Percentiles rank a stretch among this genome's conserved stretches.
These are phyloP conservation scores for Antheraea pernyi DNA, from an alignment of 1,140 invertebrate genomes.

Conservation along the genomic window DNA sequence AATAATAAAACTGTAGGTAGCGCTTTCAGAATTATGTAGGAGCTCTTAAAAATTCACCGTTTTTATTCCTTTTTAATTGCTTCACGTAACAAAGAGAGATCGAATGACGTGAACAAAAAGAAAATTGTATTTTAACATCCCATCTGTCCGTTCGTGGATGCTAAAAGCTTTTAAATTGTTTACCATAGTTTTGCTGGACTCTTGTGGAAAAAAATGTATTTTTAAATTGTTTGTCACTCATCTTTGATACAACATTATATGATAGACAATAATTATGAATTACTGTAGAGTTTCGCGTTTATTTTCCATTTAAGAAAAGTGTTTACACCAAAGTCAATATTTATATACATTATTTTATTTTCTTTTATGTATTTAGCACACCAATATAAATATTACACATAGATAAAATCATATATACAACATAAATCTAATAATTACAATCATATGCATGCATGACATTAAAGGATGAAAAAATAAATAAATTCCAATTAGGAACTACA, in stretches of 20 bases:
- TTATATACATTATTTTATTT: too few species aligned
- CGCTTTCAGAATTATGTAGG: neutral
- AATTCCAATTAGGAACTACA: too few species aligned
- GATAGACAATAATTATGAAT: too few species aligned
- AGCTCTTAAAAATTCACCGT: conserved; percentile 28
- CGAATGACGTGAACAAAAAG: conserved; percentile 22
- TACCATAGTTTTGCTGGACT: neutral
- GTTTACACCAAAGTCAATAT: too few species aligned
- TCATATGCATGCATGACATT: too few species aligned
- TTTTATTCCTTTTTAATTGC: conserved; percentile 56
- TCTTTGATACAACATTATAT: neutral
- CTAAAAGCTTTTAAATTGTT: neutral
- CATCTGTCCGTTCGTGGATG: neutral
- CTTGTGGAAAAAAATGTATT: neutral
- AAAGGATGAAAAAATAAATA: too few species aligned
- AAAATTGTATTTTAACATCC: conserved; percentile 13
- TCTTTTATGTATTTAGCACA: too few species aligned
- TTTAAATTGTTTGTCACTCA: neutral
- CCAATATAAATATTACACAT: too few species aligned
- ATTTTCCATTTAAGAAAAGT: too few species aligned
- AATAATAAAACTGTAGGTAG: neutral
- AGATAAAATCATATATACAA: too few species aligned
- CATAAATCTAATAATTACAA: too few species aligned
- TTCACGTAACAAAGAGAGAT: conserved; percentile 46
- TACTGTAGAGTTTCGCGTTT: too few species aligned